A percentile compares a stretch with the other conserved stretches of the same genome.
Evolutionary conservation across 2,888 invertebrate genomes (phyloP).

Genomic region (Camponotus fellah): DNA sequence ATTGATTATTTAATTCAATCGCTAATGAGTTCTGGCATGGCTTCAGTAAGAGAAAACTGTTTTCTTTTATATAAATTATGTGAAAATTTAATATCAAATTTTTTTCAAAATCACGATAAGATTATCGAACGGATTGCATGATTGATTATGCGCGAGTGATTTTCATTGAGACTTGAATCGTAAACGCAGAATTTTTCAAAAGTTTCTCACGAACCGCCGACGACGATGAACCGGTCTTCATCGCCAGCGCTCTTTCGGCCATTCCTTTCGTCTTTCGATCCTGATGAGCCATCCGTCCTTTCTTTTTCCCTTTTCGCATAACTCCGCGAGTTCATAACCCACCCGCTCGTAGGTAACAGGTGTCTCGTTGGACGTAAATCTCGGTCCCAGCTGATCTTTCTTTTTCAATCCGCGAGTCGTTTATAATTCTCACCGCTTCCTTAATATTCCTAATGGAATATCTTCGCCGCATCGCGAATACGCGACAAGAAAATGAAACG

Average conservation of each 20-base stretch:
- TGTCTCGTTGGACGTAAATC: slow-evolving; percentile 64
- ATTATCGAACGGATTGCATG: background rate
- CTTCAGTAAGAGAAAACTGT: background rate
- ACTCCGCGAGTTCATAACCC: slow-evolving; percentile 64
- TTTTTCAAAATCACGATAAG: background rate
- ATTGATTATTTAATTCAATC: background rate
- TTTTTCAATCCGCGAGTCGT: slow-evolving; percentile 49
- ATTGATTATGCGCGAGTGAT: slow-evolving; percentile 17
- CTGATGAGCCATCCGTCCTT: background rate
- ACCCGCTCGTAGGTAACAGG: slow-evolving; percentile 65
- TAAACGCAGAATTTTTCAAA: slow-evolving; percentile 53
- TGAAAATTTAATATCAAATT: background rate
- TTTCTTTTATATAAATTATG: background rate
- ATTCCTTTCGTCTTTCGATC: slow-evolving; percentile 65
- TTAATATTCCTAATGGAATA: slow-evolving; percentile 23
- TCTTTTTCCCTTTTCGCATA: slow-evolving; percentile 69
- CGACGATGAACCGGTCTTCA: slow-evolving; percentile 54
- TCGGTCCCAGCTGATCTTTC: slow-evolving; percentile 14
- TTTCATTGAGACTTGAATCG: slow-evolving; percentile 35
- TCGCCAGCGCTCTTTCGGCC: slow-evolving; percentile 46
- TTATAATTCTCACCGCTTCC: slow-evolving; percentile 63
- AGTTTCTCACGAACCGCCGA: slow-evolving; percentile 72
- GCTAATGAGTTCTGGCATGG: background rate
- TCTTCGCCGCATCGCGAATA: background rate
- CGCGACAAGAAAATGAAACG: background rate